phyloP scores from a whole-genome alignment of 2,113 vertebrate species.

The Zosterops borbonicus region DNA sequence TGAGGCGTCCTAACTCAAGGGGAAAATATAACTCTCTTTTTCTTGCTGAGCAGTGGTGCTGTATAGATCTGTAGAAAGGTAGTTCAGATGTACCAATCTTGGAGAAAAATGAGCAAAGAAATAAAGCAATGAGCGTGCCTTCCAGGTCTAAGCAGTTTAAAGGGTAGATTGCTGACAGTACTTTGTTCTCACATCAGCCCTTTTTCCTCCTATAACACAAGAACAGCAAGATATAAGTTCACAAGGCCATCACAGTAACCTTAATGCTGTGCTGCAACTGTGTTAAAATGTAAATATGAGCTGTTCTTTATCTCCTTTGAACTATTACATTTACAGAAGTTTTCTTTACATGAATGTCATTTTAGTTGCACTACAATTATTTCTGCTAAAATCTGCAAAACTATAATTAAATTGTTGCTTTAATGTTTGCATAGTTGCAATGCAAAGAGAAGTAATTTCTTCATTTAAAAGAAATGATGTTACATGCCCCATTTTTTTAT shows the following conservation, averaged over 20 bases:
- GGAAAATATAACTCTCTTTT: constrained; percentile 99
- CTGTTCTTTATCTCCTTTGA: constrained; percentile 53
- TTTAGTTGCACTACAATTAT: constrained; percentile 19
- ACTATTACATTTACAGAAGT: constrained; percentile 44
- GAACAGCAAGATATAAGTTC: constrained; percentile 78
- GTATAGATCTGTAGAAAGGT: constrained; percentile 99
- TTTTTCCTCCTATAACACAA: constrained; percentile 72
- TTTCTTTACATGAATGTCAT: constrained; percentile 41
- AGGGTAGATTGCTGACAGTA: constrained; percentile 83
- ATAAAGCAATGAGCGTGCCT: constrained; percentile 91
- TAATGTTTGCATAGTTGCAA: constrained; percentile 56
- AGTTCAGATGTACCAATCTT: constrained; percentile 95
- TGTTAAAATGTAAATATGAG: constrained; percentile 59
- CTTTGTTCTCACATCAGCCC: constrained; percentile 84
- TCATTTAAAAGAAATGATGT: constrained; percentile 31
- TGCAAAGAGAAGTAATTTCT: constrained; percentile 33
- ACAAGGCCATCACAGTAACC: constrained; percentile 64
- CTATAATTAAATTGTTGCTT: constrained; percentile 38
- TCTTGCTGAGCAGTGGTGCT: constrained; percentile 87
- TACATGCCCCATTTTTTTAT: neutral
- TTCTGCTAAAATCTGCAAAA: constrained; percentile 60
- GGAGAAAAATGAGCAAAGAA: constrained; percentile 97
- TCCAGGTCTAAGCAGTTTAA: constrained; percentile 87
- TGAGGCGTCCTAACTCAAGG: constrained; percentile 99
- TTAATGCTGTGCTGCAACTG: constrained; percentile 57